Percentiles rank a stretch among this genome's conserved stretches.
phyloP scores from a whole-genome alignment of 1,140 invertebrate species.

The Drosophila dunni region DNA sequence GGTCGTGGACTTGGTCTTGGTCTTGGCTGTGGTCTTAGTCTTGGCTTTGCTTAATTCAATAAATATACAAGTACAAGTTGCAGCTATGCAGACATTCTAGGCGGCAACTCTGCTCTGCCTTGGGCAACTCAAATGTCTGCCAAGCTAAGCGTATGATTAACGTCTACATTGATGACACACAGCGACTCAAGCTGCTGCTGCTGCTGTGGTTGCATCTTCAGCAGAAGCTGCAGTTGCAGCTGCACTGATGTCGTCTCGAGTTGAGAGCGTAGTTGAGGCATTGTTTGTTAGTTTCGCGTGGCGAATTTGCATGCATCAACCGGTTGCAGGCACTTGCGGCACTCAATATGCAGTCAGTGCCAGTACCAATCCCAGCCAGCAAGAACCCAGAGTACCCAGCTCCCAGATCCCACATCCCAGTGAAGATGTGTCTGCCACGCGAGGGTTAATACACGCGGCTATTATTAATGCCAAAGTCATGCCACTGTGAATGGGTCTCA shows the following conservation, averaged over 20 bases:
- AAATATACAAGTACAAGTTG: constrained; percentile 36
- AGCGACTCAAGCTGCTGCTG: constrained; percentile 4
- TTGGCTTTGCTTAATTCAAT: constrained; percentile 67
- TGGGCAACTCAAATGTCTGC: constrained; percentile 62
- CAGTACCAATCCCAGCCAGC: constrained; percentile 35
- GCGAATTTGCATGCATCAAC: constrained; percentile 77
- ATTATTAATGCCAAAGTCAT: constrained; percentile 59
- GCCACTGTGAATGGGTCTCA: constrained; percentile 60
- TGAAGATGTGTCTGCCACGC: constrained; percentile 52
- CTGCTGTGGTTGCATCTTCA: constrained; percentile 26
- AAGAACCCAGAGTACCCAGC: neutral
- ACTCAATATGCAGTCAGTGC: constrained; percentile 53
- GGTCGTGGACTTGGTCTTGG: constrained; percentile 1
- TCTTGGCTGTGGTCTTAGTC: neutral
- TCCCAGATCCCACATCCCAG: constrained; percentile 19
- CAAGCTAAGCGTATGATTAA: constrained; percentile 82
- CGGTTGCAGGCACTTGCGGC: constrained; percentile 60
- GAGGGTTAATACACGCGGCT: constrained; percentile 69
- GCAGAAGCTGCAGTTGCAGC: constrained; percentile 20
- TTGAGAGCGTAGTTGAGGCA: constrained; percentile 26
- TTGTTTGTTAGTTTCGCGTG: constrained; percentile 69
- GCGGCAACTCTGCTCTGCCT: constrained; percentile 45
- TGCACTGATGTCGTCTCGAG: constrained; percentile 15
- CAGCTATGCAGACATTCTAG: constrained; percentile 59
- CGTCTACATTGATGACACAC: constrained; percentile 80